Evolutionary conservation across 2,113 vertebrate species (phyloP).

Genomic region (Perca flavescens): DNA sequence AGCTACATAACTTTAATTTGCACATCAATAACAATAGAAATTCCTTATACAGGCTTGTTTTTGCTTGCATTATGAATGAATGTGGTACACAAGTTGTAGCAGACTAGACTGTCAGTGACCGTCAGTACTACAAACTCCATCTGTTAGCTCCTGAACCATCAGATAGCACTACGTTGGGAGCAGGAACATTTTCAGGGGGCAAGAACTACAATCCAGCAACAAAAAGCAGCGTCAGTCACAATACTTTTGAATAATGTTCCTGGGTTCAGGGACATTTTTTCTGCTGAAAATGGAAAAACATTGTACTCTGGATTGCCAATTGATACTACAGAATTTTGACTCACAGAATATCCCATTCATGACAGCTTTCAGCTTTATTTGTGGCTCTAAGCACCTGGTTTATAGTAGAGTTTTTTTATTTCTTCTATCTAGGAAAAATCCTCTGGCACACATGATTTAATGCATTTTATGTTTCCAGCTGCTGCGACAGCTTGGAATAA

Average conservation of each 20-base stretch:
- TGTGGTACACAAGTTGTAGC: neutral
- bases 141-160: neutral
- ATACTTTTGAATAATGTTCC: neutral
- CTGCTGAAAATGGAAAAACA: neutral
- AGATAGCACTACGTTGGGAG: neutral
- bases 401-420: neutral
- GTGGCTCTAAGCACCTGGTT: conserved; percentile 27
- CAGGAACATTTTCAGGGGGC: neutral
- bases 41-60: neutral
- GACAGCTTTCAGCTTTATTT: conserved; percentile 31
- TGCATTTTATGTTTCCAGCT: conserved; percentile 65
- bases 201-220: neutral
- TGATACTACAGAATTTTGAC: conserved; percentile 33
- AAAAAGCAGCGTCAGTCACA: neutral
- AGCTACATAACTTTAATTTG: neutral
- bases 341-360: conserved; percentile 17
- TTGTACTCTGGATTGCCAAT: neutral
- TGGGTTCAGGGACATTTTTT: neutral
- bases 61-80: neutral
- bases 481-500: conserved; percentile 69
- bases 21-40: neutral
- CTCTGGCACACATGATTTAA: conserved; percentile 16
- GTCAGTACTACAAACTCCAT: neutral
- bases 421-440: conserved; percentile 2
- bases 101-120: neutral